Evolutionary conservation across 1,140 invertebrate species (phyloP).

Genomic region (Listronotus oregonensis): DNA sequence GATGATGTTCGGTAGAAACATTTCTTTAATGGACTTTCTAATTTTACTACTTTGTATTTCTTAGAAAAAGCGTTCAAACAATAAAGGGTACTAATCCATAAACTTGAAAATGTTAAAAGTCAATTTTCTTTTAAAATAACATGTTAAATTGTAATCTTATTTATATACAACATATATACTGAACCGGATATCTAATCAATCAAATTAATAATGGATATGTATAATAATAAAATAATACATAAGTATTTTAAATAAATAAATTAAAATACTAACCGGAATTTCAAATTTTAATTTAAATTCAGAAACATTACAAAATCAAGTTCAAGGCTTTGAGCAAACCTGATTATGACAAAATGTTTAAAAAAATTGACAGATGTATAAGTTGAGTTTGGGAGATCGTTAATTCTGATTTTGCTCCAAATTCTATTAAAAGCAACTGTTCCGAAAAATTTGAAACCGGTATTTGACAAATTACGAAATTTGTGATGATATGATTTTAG

Average conservation of each 20-base stretch:
- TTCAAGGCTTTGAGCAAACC: constrained; percentile 9
- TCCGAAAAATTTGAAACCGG: constrained; percentile 6
- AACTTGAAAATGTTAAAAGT: no score
- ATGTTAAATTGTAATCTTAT: no score
- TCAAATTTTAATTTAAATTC: not conserved
- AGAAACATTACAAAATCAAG: constrained; percentile 18
- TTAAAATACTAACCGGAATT: constrained; percentile 8
- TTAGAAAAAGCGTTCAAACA: no score
- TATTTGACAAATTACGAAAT: constrained; percentile 19
- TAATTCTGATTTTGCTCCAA: constrained; percentile 34
- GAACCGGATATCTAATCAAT: no score
- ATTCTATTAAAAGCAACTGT: constrained; percentile 21
- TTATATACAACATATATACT: no score
- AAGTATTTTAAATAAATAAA: constrained; percentile 4
- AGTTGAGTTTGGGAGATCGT: constrained; percentile 20
- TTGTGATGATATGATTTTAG: not conserved
- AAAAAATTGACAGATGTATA: constrained; percentile 15
- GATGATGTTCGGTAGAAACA: no score
- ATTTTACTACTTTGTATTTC: no score
- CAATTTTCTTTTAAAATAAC: no score
- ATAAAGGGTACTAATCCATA: no score
- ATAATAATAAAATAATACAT: not conserved
- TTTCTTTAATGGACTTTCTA: no score
- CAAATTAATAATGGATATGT: not conserved
- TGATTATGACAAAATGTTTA: constrained; percentile 10